phyloP scores from a whole-genome alignment of 2,113 vertebrate species.

The Tragelaphus buxtoni region DNA sequence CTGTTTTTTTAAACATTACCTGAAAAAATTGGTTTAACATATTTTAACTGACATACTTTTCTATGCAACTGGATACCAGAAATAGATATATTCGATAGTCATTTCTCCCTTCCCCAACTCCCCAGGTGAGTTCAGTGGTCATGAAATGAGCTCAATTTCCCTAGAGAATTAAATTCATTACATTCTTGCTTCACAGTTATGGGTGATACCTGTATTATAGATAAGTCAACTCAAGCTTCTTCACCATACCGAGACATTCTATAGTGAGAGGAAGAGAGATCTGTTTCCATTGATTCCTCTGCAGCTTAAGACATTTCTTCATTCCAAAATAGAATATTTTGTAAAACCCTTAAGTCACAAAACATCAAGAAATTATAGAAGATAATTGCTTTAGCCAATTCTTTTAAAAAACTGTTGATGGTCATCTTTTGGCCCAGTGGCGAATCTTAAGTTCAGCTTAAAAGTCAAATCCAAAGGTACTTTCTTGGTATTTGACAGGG shows the following conservation, averaged over 20 bases:
- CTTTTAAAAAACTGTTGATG: not conserved
- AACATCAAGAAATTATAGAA: not conserved
- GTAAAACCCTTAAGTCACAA: not conserved
- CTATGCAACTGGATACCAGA: constrained; percentile 31
- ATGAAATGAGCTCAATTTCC: constrained; percentile 54
- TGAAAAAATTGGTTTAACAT: constrained; percentile 66
- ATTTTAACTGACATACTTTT: constrained; percentile 56
- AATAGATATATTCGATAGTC: constrained; percentile 25
- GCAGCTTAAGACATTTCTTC: not conserved
- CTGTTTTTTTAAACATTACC: constrained; percentile 45
- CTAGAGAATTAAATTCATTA: constrained; percentile 46
- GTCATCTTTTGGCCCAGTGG: not conserved
- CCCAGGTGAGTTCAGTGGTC: constrained; percentile 24
- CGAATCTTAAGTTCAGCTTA: not conserved
- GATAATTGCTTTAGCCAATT: not conserved
- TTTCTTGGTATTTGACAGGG: not conserved
- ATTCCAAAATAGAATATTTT: not conserved
- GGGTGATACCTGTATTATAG: not conserved
- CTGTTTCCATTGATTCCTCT: not conserved
- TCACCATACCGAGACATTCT: not conserved
- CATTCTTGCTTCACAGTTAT: constrained; percentile 30
- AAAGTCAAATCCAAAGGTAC: not conserved
- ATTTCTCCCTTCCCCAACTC: not conserved
- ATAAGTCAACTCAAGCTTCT: not conserved
- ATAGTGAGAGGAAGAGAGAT: not conserved